Evolutionary conservation across 1,140 invertebrate genomes (phyloP).

Genomic region (Thaumetopoea pityocampa): DNA sequence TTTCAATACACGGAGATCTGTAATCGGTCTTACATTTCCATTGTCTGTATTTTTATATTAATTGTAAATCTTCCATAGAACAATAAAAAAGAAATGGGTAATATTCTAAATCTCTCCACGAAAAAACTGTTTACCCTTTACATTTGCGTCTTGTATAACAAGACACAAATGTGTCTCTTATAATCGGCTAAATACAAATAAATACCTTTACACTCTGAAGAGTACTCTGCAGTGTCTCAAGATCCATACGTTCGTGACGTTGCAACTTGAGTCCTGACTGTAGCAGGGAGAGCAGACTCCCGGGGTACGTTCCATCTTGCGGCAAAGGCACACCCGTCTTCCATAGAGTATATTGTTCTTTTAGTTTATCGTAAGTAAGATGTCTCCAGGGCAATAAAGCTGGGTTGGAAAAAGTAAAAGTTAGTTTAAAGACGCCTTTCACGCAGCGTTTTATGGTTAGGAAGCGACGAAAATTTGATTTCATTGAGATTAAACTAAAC

Average conservation of each 20-base stretch:
- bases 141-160: no score
- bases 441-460: no score
- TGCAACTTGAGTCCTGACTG: constrained; percentile 32
- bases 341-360: constrained; percentile 50
- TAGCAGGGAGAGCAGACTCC: constrained; percentile 38
- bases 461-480: no score
- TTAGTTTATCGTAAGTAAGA: constrained; percentile 46
- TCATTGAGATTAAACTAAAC: not conserved
- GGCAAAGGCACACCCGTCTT: constrained; percentile 41
- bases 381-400: constrained; percentile 57
- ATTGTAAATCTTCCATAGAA: no score
- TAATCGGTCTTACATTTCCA: no score
- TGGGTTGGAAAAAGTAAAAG: constrained; percentile 24
- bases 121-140: no score
- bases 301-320: constrained; percentile 54
- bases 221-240: constrained; percentile 29
- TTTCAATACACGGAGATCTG: no score
- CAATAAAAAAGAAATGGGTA: no score
- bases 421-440: no score
- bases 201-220: constrained; percentile 44
- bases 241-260: constrained; percentile 27
- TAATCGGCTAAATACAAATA: not conserved
- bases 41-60: no score
- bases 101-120: no score
- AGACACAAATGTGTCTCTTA: no score